Conservation (phyloP, 2,113 vertebrate genomes). For the Laticauda colubrina region DNA sequence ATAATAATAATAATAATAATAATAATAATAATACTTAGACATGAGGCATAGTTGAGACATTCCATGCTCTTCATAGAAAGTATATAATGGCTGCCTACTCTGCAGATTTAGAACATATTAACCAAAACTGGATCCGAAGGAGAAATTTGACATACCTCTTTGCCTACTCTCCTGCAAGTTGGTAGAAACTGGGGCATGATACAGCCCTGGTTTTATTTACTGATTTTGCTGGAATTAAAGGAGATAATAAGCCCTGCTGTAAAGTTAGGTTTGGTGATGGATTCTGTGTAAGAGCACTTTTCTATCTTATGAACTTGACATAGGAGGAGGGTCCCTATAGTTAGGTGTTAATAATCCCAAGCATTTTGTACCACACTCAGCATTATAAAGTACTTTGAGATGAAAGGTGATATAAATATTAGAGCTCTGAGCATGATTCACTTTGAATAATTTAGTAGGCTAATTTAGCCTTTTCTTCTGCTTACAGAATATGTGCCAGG, state of each 20-base stretch:
- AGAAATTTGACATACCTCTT: neutral
- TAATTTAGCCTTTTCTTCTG: slow-evolving; percentile 37
- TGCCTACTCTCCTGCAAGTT: too few species aligned
- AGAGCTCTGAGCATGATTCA: slow-evolving; percentile 23
- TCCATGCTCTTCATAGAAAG: neutral
- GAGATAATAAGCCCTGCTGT: neutral
- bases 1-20: neutral
- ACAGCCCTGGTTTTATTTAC: too few species aligned
- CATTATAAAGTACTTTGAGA: slow-evolving; percentile 17
- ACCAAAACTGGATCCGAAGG: neutral
- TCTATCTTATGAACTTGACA: neutral
- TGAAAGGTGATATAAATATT: slow-evolving; percentile 29
- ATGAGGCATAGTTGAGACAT: too few species aligned
- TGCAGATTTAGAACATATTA: neutral
- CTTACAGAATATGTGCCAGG: slow-evolving; percentile 19
- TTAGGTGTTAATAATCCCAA: slow-evolving; percentile 5
- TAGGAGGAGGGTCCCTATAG: neutral
- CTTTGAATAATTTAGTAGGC: slow-evolving; percentile 36
- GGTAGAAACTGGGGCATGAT: neutral
- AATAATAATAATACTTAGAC: neutral
- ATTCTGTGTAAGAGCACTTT: neutral
- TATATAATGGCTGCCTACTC: neutral
- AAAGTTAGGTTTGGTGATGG: neutral
- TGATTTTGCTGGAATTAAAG: neutral
- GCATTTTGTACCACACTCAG: slow-evolving; percentile 8